These are phyloP conservation scores for Aphelinus certus DNA, from an alignment of 1,140 invertebrate genomes.

Conservation along the genomic window DNA sequence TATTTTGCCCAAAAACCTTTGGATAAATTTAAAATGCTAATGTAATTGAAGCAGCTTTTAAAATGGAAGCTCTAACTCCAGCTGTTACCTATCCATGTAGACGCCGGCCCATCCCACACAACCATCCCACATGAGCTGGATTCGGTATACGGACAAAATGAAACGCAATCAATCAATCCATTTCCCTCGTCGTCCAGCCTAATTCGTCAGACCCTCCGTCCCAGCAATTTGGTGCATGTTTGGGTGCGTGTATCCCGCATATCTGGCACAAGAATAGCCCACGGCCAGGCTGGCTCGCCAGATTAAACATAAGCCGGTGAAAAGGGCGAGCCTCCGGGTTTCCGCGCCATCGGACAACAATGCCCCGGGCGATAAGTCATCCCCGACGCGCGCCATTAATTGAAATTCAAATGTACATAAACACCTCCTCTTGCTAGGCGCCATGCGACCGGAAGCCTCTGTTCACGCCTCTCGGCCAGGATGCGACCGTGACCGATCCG, in stretches of 20 bases:
- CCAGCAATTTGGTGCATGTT: background rate
- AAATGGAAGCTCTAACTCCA: no score
- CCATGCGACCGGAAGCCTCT: no score
- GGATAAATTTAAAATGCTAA: no score
- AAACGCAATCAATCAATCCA: background rate
- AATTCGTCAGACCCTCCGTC: background rate
- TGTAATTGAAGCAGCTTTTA: no score
- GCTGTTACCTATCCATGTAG: no score
- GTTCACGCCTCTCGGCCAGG: no score
- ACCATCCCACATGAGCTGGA: background rate
- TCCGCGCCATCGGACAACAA: conserved; percentile 27
- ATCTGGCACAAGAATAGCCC: conserved; percentile 12
- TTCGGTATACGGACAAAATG: no score
- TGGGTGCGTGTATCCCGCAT: no score
- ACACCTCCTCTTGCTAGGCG: conserved; percentile 40
- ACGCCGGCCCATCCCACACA: background rate
- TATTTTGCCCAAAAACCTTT: no score
- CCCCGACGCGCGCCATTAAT: conserved; percentile 50
- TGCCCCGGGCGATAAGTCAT: conserved; percentile 46
- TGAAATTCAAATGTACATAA: conserved; percentile 56
- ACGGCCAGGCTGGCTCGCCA: background rate
- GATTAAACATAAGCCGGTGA: conserved; percentile 32
- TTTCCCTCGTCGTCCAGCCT: background rate
- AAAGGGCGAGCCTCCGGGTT: conserved; percentile 13
- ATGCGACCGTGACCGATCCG: no score